These are phyloP conservation scores for Donacobius atricapilla DNA, from an alignment of 2,113 vertebrate species.

Conservation along the genomic window DNA sequence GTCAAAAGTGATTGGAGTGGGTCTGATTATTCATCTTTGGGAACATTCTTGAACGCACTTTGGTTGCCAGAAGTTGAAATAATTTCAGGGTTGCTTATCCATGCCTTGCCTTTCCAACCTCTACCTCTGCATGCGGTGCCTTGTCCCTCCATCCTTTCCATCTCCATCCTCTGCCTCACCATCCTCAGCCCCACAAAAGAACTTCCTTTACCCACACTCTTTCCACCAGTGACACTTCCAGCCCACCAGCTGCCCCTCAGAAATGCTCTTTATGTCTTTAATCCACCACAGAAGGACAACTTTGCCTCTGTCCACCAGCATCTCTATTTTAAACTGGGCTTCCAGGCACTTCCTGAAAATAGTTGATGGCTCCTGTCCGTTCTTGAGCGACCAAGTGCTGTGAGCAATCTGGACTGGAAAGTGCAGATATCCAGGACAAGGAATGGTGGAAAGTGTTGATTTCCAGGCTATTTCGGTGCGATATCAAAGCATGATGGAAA, in stretches of 20 bases:
- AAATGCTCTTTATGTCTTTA: neutral
- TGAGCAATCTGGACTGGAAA: neutral
- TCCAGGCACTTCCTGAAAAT: constrained; percentile 37
- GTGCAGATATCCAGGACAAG: constrained; percentile 20
- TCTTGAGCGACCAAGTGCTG: neutral
- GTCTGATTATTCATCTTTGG: neutral
- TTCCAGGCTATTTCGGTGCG: neutral
- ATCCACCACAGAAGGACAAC: neutral
- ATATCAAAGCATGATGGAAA: constrained; percentile 18
- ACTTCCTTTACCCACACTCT: neutral
- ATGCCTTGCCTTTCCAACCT: neutral
- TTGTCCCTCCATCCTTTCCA: neutral
- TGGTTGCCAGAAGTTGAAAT: neutral
- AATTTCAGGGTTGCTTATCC: neutral
- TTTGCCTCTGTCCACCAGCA: constrained; percentile 25
- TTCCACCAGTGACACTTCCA: neutral
- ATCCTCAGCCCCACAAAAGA: neutral
- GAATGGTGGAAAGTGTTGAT: constrained; percentile 18
- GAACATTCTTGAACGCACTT: neutral
- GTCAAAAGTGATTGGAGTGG: rapidly evolving
- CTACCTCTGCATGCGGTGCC: neutral
- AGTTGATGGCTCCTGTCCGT: neutral
- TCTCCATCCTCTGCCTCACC: neutral
- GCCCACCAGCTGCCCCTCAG: neutral
- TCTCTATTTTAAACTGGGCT: constrained; percentile 26